phyloP scores from a whole-genome alignment of 2,797 vertebrate genomes.

The Fistularia tabacaria region DNA sequence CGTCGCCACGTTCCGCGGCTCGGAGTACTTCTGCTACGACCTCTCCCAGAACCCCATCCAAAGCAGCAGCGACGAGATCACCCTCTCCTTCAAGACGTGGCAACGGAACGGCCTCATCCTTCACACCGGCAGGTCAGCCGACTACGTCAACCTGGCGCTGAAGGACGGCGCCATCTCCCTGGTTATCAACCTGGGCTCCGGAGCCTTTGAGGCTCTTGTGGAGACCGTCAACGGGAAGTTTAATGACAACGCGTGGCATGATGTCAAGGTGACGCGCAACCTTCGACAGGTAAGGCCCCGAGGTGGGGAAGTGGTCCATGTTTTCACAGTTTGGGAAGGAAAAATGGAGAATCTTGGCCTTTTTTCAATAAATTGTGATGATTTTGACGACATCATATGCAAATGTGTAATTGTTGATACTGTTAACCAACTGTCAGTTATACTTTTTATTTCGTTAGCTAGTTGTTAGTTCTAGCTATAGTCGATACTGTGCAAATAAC shows the following conservation, averaged over 20 bases:
- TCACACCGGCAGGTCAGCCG: slow-evolving; percentile 96
- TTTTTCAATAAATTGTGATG: background rate
- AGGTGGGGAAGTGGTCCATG: background rate
- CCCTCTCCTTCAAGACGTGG: slow-evolving; percentile 97
- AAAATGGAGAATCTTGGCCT: background rate
- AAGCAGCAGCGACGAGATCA: slow-evolving; percentile 98
- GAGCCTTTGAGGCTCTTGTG: slow-evolving; percentile 96
- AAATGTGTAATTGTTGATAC: no score
- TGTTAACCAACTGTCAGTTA: no score
- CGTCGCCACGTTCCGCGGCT: slow-evolving; percentile 94
- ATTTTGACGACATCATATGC: no score
- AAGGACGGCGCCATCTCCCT: slow-evolving; percentile 94
- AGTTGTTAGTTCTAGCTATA: no score
- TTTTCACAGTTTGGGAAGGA: background rate
- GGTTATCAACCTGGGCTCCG: slow-evolving; percentile 97
- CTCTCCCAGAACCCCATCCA: slow-evolving; percentile 98
- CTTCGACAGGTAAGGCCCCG: slow-evolving; percentile 89
- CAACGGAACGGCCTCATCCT: slow-evolving; percentile 96
- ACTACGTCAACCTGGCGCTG: slow-evolving; percentile 97
- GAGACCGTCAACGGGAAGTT: slow-evolving; percentile 97
- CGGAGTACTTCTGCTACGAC: slow-evolving; percentile 97
- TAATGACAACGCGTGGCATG: slow-evolving; percentile 97
- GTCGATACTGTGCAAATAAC: no score
- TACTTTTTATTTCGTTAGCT: no score
- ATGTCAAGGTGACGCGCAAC: slow-evolving; percentile 98